Percentiles rank a stretch among this genome's conserved stretches.
These are phyloP conservation scores for Podabrus alpinus DNA, from an alignment of 2,888 invertebrate species.

Conservation along the genomic window DNA sequence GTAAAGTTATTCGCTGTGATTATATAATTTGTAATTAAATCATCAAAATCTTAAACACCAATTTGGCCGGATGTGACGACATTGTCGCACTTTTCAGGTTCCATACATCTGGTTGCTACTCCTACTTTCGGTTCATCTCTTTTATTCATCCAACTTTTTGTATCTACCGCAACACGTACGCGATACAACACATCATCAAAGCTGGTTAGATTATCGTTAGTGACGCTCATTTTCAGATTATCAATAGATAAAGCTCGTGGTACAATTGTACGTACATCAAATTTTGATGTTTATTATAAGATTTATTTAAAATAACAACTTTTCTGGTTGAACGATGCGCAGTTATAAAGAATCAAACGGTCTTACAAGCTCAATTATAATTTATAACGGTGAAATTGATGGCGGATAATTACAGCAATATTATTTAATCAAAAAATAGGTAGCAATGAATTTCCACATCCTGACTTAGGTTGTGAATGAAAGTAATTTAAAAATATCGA, in stretches of 20 bases:
- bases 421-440: conserved; percentile 14
- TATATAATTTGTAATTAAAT: background rate
- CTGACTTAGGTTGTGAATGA: conserved; percentile 28
- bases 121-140: conserved; percentile 26
- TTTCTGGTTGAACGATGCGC: background rate
- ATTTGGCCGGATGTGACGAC: conserved; percentile 44
- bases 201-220: background rate
- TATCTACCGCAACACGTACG: conserved; percentile 11
- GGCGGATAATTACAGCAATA: conserved; percentile 25
- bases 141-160: conserved; percentile 23
- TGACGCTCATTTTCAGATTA: conserved; percentile 8
- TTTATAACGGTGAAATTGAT: conserved; percentile 24
- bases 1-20: background rate
- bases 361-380: conserved; percentile 15
- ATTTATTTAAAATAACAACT: background rate
- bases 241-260: background rate
- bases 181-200: background rate
- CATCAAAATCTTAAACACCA: conserved; percentile 10
- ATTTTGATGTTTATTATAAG: background rate
- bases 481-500: conserved; percentile 5
- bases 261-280: background rate
- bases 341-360: conserved; percentile 13
- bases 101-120: conserved; percentile 35
- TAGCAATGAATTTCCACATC: conserved; percentile 28
- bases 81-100: conserved; percentile 39